These are phyloP conservation scores for Linurgus olivaceus DNA, from an alignment of 2,797 vertebrate genomes.

Conservation along the genomic window DNA sequence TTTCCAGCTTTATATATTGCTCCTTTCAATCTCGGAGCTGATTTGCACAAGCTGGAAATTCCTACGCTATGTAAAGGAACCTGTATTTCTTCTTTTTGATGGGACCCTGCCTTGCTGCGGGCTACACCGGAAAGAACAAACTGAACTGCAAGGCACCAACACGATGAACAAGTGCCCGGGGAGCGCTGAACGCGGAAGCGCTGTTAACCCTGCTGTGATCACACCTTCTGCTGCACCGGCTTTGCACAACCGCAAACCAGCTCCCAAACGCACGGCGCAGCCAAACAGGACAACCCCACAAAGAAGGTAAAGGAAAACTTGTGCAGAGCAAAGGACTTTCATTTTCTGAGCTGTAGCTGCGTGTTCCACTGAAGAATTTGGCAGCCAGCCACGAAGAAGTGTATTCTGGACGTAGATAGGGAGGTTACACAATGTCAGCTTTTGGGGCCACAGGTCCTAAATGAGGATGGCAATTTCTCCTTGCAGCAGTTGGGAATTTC, in stretches of 20 bases:
- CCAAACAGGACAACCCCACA: background rate
- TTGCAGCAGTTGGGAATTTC: background rate
- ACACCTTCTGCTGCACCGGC: background rate
- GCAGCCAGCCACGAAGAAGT: background rate
- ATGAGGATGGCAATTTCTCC: background rate
- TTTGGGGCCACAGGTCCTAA: background rate
- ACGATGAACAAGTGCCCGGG: background rate
- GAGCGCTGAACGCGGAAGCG: background rate
- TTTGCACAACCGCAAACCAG: background rate
- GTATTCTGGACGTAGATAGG: background rate
- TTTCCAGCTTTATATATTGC: constrained; percentile 26
- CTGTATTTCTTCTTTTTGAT: constrained; percentile 39
- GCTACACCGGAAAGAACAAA: constrained; percentile 11
- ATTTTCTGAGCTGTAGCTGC: background rate
- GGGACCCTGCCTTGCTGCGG: background rate
- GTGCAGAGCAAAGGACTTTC: fast-evolving
- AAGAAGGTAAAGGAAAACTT: background rate
- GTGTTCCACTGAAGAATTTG: background rate
- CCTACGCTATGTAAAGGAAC: constrained; percentile 10
- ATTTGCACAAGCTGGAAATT: constrained; percentile 24
- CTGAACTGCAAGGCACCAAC: background rate
- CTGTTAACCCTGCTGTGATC: background rate
- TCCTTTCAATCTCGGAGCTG: background rate
- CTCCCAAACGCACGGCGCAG: fast-evolving
- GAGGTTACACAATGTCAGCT: background rate